Conservation (phyloP, 2,888 invertebrate species). For the Taenaris catops region DNA sequence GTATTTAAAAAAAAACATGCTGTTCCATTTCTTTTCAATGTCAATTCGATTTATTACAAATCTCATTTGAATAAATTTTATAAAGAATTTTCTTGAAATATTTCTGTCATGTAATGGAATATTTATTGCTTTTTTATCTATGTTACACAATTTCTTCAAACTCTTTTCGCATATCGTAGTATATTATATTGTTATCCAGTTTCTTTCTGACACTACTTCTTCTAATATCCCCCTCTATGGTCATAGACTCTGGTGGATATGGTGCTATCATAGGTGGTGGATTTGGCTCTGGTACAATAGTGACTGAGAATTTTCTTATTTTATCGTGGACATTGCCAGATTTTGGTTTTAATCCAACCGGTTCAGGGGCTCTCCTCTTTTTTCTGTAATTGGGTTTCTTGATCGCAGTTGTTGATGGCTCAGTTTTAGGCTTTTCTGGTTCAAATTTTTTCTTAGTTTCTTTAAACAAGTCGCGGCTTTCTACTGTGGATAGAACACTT, state of each 20-base stretch:
- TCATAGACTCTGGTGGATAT: constrained; percentile 34
- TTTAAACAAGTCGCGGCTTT: constrained; percentile 37
- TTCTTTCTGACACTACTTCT: constrained; percentile 51
- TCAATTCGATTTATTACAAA: constrained; percentile 10
- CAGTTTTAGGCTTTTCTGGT: constrained; percentile 27
- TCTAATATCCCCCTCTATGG: constrained; percentile 48
- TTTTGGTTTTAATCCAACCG: constrained; percentile 37
- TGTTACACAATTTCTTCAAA: constrained; percentile 58
- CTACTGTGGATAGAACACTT: constrained; percentile 19
- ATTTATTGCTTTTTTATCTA: background rate
- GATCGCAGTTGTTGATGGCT: constrained; percentile 27
- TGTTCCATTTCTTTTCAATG: constrained; percentile 9
- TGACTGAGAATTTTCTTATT: constrained; percentile 61
- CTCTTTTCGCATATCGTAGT: constrained; percentile 56
- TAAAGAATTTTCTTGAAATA: too few species aligned
- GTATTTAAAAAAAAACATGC: too few species aligned
- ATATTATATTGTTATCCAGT: constrained; percentile 51
- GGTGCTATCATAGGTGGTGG: constrained; percentile 41
- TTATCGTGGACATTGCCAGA: constrained; percentile 67
- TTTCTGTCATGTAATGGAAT: too few species aligned
- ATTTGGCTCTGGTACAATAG: constrained; percentile 39
- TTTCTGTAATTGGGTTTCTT: constrained; percentile 36
- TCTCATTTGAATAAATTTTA: background rate
- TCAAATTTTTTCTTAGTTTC: constrained; percentile 60
- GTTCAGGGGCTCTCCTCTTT: constrained; percentile 28